These are phyloP conservation scores for Spinus olivaceus DNA, from an alignment of 2,797 vertebrate genomes.

Conservation along the genomic window DNA sequence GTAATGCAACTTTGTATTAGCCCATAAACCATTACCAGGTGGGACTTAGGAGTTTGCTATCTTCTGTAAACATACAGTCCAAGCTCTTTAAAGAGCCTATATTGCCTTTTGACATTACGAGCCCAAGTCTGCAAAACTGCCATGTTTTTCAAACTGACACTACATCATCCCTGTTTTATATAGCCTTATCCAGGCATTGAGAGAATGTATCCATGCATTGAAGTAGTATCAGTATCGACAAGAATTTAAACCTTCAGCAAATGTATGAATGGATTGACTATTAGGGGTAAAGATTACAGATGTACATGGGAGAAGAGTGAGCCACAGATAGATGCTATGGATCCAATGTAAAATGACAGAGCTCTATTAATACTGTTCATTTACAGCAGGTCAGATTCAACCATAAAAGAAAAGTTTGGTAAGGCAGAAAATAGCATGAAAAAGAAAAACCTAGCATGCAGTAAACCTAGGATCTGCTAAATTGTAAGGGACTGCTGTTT, in stretches of 20 bases:
- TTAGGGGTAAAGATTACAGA: neutral
- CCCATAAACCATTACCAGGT: neutral
- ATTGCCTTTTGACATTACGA: neutral
- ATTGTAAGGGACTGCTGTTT: neutral
- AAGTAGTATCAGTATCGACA: neutral
- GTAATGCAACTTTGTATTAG: neutral
- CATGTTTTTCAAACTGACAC: neutral
- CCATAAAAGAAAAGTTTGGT: neutral
- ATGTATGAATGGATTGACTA: neutral
- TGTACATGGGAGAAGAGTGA: neutral
- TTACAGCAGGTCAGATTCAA: neutral
- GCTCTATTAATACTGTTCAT: neutral
- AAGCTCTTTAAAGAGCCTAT: neutral
- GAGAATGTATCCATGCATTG: neutral
- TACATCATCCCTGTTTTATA: neutral
- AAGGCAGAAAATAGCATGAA: neutral
- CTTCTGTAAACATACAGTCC: neutral
- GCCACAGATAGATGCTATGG: neutral
- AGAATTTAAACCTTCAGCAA: neutral
- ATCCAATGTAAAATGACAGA: neutral
- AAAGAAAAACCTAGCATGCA: neutral
- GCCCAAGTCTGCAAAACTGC: neutral
- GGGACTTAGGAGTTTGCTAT: neutral
- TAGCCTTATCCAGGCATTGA: neutral
- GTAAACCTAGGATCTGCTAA: neutral